Base-by-base conservation (phyloP, 2,888 invertebrate species). In the Laothoe populi region DNA sequence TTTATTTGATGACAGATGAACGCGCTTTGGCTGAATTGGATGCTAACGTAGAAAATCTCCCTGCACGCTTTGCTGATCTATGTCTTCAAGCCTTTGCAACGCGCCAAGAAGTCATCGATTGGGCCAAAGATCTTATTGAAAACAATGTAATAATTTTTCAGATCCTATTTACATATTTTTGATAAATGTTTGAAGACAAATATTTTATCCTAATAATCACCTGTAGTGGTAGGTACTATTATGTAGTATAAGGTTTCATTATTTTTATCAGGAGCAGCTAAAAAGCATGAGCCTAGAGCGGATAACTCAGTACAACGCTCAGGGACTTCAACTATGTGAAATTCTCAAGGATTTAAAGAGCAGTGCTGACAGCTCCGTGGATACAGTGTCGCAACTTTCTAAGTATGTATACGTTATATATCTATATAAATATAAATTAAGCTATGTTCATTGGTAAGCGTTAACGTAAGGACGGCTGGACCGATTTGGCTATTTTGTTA, bases 61-160 rank as follows among this genome's bases (percentile, higher is more conserved):
- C 92, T 4, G 69, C 73, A n/a, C 76, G 74, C 61, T 91, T 92
- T 75, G 85, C 89, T 8, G 84, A 91, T 64, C 71, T 92, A 53
- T 92, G 92, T 64, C 73, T 92, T 40, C 86, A 88, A 70, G 88
- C 90, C 63, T 87, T 90, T 66, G 79, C 85, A 1, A 80, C 85
- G 5, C 86, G 92, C 1, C 91, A 92, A 73, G 91, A 92, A 73
- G 75, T 92, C 11, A 87, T 92, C 63, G 90, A 92, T 66, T 92
- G 92, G 92, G 75, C 89, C 19, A 90, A 92, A 63, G 84, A 86
- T 60, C 75, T 88, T 31, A 70, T 88, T 35, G 81, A 81, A 66
- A 76, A 73, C 67, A 72, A 78, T 65, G 90, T 90, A 66, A 71
- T 60, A 40, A 42, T 57, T 13, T 63, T 58, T 23, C 5, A 57